A percentile compares a stretch with the other conserved stretches of the same genome.
Conservation (phyloP, 2,797 vertebrate species). For the Poeciliopsis gracilis region DNA sequence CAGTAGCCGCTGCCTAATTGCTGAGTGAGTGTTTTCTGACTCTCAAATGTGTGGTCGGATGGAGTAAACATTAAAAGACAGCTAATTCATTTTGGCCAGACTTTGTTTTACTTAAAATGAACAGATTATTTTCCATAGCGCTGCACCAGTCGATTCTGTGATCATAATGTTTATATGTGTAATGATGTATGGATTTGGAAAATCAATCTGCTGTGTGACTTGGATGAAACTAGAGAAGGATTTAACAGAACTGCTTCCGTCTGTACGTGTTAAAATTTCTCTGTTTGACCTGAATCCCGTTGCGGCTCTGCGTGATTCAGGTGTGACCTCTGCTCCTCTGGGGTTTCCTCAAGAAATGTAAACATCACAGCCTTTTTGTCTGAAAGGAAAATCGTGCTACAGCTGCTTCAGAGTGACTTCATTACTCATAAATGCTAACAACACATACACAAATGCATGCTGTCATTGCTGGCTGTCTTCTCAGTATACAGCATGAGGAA, state of each 20-base stretch:
- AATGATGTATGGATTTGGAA: constrained; percentile 23
- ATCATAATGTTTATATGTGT: constrained; percentile 42
- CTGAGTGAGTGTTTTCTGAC: constrained; percentile 47
- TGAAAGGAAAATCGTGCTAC: constrained; percentile 31
- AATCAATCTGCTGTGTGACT: constrained; percentile 8
- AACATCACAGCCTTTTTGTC: constrained; percentile 25
- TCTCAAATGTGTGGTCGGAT: constrained; percentile 11
- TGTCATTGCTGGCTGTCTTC: constrained; percentile 23
- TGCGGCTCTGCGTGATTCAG: constrained; percentile 2
- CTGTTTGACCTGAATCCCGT: constrained; percentile 1
- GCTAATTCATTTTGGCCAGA: constrained; percentile 44
- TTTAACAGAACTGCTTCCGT: constrained; percentile 18
- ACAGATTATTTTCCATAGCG: constrained; percentile 49
- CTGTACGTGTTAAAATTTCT: constrained; percentile 3
- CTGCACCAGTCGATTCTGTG: constrained; percentile 1
- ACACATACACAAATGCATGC: constrained; percentile 9
- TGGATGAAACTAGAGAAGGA: constrained; percentile 8
- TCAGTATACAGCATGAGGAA: constrained; percentile 34
- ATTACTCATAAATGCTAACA: constrained; percentile 36
- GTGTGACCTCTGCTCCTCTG: constrained; percentile 20
- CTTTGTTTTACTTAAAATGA: constrained; percentile 64
- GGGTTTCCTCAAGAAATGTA: constrained; percentile 19
- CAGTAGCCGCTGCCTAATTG: constrained; percentile 57
- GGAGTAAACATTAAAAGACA: constrained; percentile 39
- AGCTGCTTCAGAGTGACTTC: constrained; percentile 62